Evolutionary conservation across 2,888 invertebrate genomes (phyloP).

Genomic region (Papilio gigon): DNA sequence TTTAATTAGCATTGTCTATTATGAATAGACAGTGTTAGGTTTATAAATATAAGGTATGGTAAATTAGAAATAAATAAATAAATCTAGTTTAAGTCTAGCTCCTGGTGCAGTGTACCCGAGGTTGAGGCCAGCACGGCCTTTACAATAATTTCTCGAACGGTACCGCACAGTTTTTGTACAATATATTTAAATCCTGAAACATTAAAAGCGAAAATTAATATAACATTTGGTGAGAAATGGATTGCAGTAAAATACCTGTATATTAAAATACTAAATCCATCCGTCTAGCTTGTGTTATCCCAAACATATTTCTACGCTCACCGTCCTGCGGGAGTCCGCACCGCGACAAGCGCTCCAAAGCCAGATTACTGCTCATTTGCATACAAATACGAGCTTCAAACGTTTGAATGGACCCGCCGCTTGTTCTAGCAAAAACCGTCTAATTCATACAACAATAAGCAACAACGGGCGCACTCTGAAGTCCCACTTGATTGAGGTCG

Average conservation of each 20-base stretch:
- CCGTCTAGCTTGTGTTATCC: slow-evolving; percentile 14
- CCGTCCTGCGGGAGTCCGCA: slow-evolving; percentile 50
- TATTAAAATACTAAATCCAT: slow-evolving; percentile 17
- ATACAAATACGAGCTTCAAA: slow-evolving; percentile 74
- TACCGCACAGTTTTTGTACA: too few species aligned
- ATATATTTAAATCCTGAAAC: too few species aligned
- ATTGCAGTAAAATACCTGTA: background rate
- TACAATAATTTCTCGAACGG: too few species aligned
- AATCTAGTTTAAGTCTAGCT: too few species aligned
- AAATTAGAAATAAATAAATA: too few species aligned
- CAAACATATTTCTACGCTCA: slow-evolving; percentile 32
- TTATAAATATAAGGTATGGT: too few species aligned
- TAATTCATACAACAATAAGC: slow-evolving; percentile 74
- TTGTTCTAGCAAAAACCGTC: slow-evolving; percentile 78
- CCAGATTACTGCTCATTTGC: slow-evolving; percentile 78
- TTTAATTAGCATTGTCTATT: too few species aligned
- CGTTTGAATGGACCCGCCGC: slow-evolving; percentile 73
- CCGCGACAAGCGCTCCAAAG: slow-evolving; percentile 67
- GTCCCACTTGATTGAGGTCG: slow-evolving; percentile 64
- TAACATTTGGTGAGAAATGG: background rate
- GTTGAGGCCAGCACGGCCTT: too few species aligned
- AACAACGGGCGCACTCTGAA: slow-evolving; percentile 55
- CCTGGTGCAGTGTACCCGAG: too few species aligned
- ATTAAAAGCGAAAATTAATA: background rate
- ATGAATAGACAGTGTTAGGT: too few species aligned